Evolutionary conservation across 2,888 invertebrate species (phyloP).

Genomic region (Nineta flava): DNA sequence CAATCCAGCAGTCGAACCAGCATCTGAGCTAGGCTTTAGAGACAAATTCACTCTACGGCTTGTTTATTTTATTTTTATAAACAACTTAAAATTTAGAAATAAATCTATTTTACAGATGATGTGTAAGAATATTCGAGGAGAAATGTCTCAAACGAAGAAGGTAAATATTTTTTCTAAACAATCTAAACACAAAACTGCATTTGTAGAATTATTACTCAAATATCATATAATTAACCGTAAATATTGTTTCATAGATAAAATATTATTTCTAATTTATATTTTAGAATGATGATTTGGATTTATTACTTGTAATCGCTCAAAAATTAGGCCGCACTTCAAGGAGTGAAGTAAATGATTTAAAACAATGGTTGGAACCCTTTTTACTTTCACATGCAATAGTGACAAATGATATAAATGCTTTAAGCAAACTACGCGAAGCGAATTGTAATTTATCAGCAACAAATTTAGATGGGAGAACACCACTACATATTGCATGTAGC

Average conservation of each 20-base stretch:
- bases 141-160: slow-evolving; percentile 37
- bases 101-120: slow-evolving; percentile 43
- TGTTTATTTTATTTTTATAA: too few relatives aligned
- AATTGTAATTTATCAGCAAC: slow-evolving; percentile 59
- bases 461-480: slow-evolving; percentile 61
- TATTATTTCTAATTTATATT: neutral
- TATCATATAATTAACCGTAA: neutral
- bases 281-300: slow-evolving; percentile 22
- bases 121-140: slow-evolving; percentile 62
- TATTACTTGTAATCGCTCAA: slow-evolving; percentile 42
- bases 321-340: slow-evolving; percentile 36
- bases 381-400: slow-evolving; percentile 48
- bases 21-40: too few relatives aligned
- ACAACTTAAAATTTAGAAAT: neutral
- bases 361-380: slow-evolving; percentile 49
- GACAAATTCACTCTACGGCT: too few relatives aligned
- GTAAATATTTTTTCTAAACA: too few relatives aligned
- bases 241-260: neutral
- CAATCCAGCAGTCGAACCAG: too few relatives aligned
- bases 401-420: slow-evolving; percentile 33
- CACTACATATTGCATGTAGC: slow-evolving; percentile 64
- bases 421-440: slow-evolving; percentile 18
- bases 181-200: neutral
- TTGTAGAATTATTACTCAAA: neutral
- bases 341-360: slow-evolving; percentile 36